A percentile compares a stretch with the other conserved stretches of the same genome.
Evolutionary conservation across 2,888 invertebrate genomes (phyloP).

Genomic region (Craniophora ligustri): DNA sequence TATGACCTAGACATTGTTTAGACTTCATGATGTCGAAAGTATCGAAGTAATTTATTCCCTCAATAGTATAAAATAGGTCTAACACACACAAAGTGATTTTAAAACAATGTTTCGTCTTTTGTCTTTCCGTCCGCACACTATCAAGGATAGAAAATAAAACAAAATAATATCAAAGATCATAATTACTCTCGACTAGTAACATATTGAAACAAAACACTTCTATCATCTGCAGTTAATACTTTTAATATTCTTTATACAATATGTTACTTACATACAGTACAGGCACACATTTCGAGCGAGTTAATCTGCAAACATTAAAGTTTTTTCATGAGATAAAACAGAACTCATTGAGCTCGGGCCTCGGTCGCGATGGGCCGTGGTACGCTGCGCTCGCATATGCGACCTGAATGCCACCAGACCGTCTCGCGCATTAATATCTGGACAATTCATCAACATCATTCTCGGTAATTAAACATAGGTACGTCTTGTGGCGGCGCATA

Average conservation of each 20-base stretch:
- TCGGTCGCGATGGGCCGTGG: slow-evolving; percentile 68
- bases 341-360: slow-evolving; percentile 75
- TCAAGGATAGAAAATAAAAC: slow-evolving; percentile 23
- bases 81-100: no score
- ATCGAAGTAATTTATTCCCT: no score
- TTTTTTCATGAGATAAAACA: slow-evolving; percentile 71
- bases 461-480: slow-evolving; percentile 67
- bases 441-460: slow-evolving; percentile 77
- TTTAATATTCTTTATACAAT: slow-evolving; percentile 22
- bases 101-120: no score
- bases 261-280: slow-evolving; percentile 25
- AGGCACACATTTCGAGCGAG: slow-evolving; percentile 38
- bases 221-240: slow-evolving; percentile 16
- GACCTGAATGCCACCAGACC: slow-evolving; percentile 83
- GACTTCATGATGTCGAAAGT: no score
- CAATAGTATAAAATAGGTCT: no score
- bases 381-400: slow-evolving; percentile 78
- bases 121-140: no score
- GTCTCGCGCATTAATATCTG: slow-evolving; percentile 78
- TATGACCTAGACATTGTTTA: no score
- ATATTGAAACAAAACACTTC: slow-evolving; percentile 10
- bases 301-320: slow-evolving; percentile 65
- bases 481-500: slow-evolving; percentile 38
- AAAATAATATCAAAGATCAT: slow-evolving; percentile 11
- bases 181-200: background rate